A percentile compares a stretch with the other conserved stretches of the same genome.
phyloP scores from a whole-genome alignment of 2,888 invertebrate species.

The Mimachlamys varia region DNA sequence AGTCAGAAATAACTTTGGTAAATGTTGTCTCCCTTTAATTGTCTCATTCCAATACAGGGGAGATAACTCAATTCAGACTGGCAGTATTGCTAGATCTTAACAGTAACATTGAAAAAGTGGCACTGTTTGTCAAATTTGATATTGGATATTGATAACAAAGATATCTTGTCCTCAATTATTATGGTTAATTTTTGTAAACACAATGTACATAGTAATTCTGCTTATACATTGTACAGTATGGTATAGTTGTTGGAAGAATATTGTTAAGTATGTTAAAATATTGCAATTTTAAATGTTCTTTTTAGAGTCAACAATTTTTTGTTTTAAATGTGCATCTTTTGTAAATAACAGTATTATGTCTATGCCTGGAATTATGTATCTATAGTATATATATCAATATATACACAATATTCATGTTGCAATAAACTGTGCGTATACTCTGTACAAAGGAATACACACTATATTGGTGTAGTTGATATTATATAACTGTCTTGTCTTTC shows the following conservation, averaged over 20 bases:
- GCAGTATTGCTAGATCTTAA: background rate
- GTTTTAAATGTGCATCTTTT: background rate
- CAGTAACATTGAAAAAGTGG: too few species aligned
- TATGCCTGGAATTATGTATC: background rate
- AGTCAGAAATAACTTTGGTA: background rate
- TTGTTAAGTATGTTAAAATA: background rate
- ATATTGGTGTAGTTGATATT: too few species aligned
- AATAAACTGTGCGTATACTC: background rate
- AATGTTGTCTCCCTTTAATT: background rate
- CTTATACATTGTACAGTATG: background rate
- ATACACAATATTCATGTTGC: background rate
- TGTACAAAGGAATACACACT: background rate
- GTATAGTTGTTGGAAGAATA: background rate
- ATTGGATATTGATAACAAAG: too few species aligned
- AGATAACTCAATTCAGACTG: background rate
- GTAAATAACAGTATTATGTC: background rate
- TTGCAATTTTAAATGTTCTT: background rate
- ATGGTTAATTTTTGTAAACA: too few species aligned
- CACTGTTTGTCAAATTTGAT: too few species aligned
- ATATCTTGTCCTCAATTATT: too few species aligned
- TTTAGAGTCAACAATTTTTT: conserved; percentile 19
- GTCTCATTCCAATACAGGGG: background rate
- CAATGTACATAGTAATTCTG: too few species aligned
- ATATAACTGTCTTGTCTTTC: too few species aligned
- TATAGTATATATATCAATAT: background rate